Evolutionary conservation across 2,113 vertebrate genomes (phyloP).

Genomic region (Condylura cristata): DNA sequence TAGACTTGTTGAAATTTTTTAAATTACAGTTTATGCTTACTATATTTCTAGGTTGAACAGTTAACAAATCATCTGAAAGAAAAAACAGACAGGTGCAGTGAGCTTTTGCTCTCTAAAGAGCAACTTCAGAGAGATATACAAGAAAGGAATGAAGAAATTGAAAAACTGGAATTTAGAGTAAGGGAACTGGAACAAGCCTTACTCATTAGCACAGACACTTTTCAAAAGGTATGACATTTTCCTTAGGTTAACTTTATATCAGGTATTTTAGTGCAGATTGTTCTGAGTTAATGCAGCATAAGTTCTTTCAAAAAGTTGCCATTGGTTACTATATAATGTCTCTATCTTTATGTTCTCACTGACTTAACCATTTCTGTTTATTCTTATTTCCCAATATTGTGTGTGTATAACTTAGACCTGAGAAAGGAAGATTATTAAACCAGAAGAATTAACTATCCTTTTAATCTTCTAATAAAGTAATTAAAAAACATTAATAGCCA

Average conservation of each 20-base stretch:
- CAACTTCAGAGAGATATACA: constrained; percentile 94
- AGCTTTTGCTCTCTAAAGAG: constrained; percentile 94
- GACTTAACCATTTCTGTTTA: background rate
- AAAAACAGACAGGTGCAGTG: constrained; percentile 97
- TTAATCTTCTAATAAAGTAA: background rate
- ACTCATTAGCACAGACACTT: constrained; percentile 88
- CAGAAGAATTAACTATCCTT: constrained; percentile 1
- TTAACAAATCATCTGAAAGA: constrained; percentile 94
- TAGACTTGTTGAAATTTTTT: background rate
- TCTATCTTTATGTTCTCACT: background rate
- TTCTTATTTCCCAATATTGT: background rate
- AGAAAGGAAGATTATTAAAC: constrained; percentile 15
- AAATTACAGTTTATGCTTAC: background rate
- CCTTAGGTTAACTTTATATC: background rate
- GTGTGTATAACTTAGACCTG: background rate
- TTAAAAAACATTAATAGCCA: constrained; percentile 21
- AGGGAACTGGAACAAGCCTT: constrained; percentile 95
- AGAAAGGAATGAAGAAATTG: constrained; percentile 96
- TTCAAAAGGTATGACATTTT: constrained; percentile 89
- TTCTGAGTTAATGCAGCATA: background rate
- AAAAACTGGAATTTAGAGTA: constrained; percentile 93
- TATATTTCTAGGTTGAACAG: constrained; percentile 90
- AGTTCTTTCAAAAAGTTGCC: background rate
- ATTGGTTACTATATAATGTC: background rate
- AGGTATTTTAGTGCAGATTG: constrained; percentile 2